Evolutionary conservation across 1,140 invertebrate genomes (phyloP), one percentile per base, ranked within the genome.

Genomic region (Drosophila albomicans): DNA sequence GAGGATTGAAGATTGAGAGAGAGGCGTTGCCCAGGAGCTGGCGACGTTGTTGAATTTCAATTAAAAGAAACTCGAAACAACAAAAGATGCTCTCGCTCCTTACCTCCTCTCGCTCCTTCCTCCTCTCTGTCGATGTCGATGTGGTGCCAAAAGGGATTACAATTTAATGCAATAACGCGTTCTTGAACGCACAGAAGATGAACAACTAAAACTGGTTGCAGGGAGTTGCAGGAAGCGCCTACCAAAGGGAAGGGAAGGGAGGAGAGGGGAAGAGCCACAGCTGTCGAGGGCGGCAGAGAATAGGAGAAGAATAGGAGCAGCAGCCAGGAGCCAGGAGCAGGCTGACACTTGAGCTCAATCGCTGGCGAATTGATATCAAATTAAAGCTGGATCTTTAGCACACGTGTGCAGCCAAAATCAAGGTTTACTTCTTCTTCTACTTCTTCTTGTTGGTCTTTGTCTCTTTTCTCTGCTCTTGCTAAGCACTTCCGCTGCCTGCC

Each of bases 201-300:
- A 61, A 38, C 51, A 75, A 56, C 43, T 51, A 35, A 10, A 11
- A 35, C 58, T 62, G 64, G 41, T 32, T 20, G 61, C 46, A 54
- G 62, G 80, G 84, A 89, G 85, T 80, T 89, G 78, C 84, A 89
- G 85, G 85, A 89, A 89, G 85, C 85, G 85, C 81, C 85, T 88
- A 69, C 80, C 69, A 63, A 43, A 15, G 35, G 30, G 13, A 28
- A 13, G 6, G 32, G 4, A n/a, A 20, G 1, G 16, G 49, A 43
- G 11, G 51, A 2, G 30, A 56, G 52, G 13, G 11, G 20, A 25
- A 25, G 20, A 48, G 45, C 35, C 73, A 52, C 85, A 85, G 81
- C 81, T 88, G 84, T 74, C 68, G 48, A 66, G 62, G 69, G 75
- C 62, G 68, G 41, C 43, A 38, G 30, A 32, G 35, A 38, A 38